Evolutionary conservation across 2,888 invertebrate genomes (phyloP).

Genomic region (Myopa testacea): DNA sequence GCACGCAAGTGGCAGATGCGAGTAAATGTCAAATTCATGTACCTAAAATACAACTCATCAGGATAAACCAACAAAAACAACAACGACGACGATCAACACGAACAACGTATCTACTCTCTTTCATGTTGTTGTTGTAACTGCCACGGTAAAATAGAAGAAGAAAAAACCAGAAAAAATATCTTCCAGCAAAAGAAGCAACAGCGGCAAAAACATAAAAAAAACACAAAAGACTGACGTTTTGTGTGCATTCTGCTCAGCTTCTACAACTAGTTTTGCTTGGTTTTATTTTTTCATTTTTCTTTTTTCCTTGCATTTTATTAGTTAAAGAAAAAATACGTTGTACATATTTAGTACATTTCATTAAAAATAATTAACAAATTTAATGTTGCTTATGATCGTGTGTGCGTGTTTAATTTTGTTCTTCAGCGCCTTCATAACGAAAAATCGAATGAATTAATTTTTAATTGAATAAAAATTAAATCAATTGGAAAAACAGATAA

Average conservation of each 20-base stretch:
- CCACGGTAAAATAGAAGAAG: background rate
- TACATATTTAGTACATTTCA: background rate
- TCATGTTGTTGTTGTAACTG: slow-evolving; percentile 15
- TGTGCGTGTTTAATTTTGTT: background rate
- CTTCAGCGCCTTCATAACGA: background rate
- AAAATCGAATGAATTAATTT: slow-evolving; percentile 9
- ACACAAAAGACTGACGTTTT: background rate
- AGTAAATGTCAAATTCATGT: slow-evolving; percentile 32
- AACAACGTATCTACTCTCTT: background rate
- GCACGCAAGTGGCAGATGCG: slow-evolving; percentile 23
- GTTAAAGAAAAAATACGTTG: background rate
- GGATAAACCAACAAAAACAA: background rate
- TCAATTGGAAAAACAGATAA: slow-evolving; percentile 11
- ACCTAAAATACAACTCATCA: slow-evolving; percentile 11
- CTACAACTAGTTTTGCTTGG: slow-evolving; percentile 1
- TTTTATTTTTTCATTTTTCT: background rate
- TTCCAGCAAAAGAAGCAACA: slow-evolving; percentile 14
- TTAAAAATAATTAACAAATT: background rate
- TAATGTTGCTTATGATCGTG: background rate
- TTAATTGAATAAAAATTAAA: slow-evolving; percentile 12
- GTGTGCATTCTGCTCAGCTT: background rate
- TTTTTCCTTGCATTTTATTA: background rate
- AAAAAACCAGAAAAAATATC: background rate
- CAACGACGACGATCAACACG: background rate
- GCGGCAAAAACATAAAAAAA: background rate